Conservation (phyloP, 1,140 invertebrate species). For the Heliconius hermathena region DNA sequence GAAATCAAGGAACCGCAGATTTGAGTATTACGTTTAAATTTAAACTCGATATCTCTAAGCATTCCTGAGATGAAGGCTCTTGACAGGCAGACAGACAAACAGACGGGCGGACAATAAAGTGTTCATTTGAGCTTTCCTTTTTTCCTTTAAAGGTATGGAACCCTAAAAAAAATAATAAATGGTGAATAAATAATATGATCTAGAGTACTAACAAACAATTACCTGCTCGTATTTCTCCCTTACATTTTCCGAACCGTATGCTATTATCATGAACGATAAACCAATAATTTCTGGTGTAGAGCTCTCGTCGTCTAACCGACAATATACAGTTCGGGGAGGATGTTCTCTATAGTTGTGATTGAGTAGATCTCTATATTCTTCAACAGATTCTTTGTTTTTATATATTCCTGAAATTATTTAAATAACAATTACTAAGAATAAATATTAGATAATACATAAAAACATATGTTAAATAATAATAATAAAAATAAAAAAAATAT, state of each 20-base stretch:
- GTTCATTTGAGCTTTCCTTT: too few species aligned
- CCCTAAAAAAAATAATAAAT: too few species aligned
- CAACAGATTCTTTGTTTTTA: background rate
- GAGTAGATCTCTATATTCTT: background rate
- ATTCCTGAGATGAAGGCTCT: too few species aligned
- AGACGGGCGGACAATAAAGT: too few species aligned
- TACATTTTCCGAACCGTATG: slow-evolving; percentile 17
- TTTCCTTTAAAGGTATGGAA: too few species aligned
- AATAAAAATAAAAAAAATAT: too few species aligned
- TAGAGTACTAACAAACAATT: background rate
- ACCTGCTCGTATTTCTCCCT: background rate
- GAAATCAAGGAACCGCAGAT: too few species aligned
- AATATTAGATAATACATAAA: background rate
- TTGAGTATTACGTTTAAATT: too few species aligned
- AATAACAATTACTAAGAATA: background rate
- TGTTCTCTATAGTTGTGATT: background rate
- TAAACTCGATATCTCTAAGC: too few species aligned
- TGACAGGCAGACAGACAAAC: too few species aligned
- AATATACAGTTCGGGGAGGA: slow-evolving; percentile 3
- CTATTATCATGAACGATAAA: slow-evolving; percentile 20
- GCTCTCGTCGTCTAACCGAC: background rate
- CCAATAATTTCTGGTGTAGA: slow-evolving; percentile 27
- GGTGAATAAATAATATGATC: too few species aligned
- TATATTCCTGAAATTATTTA: background rate
- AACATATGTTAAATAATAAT: background rate